Evolutionary conservation across 2,113 vertebrate species (phyloP), one percentile per base, ranked within the genome.

Genomic region (Passerina amoena): DNA sequence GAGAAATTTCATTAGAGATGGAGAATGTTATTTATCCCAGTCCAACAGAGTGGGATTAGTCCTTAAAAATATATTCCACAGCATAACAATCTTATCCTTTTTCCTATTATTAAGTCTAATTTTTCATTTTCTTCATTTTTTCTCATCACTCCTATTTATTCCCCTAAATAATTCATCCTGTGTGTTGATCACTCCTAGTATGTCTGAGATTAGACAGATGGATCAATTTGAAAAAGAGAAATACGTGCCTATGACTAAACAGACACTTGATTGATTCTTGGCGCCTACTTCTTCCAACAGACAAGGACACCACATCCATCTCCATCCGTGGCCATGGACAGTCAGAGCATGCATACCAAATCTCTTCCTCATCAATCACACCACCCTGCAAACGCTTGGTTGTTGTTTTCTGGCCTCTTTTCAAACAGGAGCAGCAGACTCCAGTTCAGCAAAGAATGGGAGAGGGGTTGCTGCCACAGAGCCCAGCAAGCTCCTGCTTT

Each of bases 291-390:
- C 90, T 90, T 93, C 71, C 84, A 68, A 66, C 47, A 96, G 88
- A 66, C 96, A 96, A 96, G 92, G 95, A 94, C 82, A 83, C 60
- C 84, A 71, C 92, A 94, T 95, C 79, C 40, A 9, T 93, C 91
- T 92, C 45, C 86, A 77, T 77, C 86, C n/a, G 23, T 92, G 90
- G 86, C 54, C 90, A 64, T 35, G 72, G 63, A 4, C 38, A 90
- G 79, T 65, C 78, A 92, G 63, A 79, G 84, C 79, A 60, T 69
- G 94, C 94, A 94, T 65, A 83, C 71, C 75, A 88, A 97, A 94
- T 71, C 60, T 48, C 75, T n/a, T 61, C 71, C 82, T 72, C 83
- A 91, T 90, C 65, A 93, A 96, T 95, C 95, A 95, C 63, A 57
- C 12, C 2, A 2, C 51, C 51, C 77, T 84, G 23, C 47, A 86